These are phyloP conservation scores for Cephus spinipes DNA, from an alignment of 2,888 invertebrate species.

Conservation along the genomic window DNA sequence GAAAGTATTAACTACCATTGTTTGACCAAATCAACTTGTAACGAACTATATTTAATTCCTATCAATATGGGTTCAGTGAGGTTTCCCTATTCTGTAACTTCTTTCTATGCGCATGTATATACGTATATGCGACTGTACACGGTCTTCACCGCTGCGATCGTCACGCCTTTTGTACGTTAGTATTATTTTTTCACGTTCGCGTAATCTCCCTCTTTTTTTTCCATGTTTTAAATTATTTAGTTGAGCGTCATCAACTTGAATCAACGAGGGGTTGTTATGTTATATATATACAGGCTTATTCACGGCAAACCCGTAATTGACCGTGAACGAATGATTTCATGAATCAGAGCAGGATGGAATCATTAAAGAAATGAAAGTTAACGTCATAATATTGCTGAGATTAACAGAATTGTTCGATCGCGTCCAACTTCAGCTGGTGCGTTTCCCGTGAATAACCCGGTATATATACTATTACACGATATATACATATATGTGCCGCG, in stretches of 20 bases:
- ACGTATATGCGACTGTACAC: slow-evolving; percentile 25
- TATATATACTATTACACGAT: slow-evolving; percentile 10
- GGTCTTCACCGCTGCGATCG: slow-evolving; percentile 11
- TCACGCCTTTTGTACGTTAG: slow-evolving; percentile 43
- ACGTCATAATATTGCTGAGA: too few relatives aligned
- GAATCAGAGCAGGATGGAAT: too few relatives aligned
- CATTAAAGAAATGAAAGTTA: too few relatives aligned
- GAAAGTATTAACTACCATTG: not conserved
- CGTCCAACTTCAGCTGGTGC: too few relatives aligned
- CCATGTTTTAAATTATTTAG: slow-evolving; percentile 49
- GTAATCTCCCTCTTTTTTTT: slow-evolving; percentile 25
- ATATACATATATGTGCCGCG: slow-evolving; percentile 17
- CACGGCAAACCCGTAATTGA: too few relatives aligned
- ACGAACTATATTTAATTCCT: not conserved
- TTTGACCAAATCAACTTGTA: not conserved
- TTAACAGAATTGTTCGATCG: too few relatives aligned
- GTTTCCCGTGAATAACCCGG: too few relatives aligned
- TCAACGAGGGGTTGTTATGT: not conserved
- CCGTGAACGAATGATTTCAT: too few relatives aligned
- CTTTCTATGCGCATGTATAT: slow-evolving; percentile 25
- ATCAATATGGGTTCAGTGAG: not conserved
- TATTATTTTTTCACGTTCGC: slow-evolving; percentile 36
- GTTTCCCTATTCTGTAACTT: slow-evolving; percentile 12
- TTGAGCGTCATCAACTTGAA: slow-evolving; percentile 3
- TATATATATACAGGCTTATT: slow-evolving; percentile 4